Base-by-base conservation (phyloP, 2,797 vertebrate species). In the Neostethus bicornis region DNA sequence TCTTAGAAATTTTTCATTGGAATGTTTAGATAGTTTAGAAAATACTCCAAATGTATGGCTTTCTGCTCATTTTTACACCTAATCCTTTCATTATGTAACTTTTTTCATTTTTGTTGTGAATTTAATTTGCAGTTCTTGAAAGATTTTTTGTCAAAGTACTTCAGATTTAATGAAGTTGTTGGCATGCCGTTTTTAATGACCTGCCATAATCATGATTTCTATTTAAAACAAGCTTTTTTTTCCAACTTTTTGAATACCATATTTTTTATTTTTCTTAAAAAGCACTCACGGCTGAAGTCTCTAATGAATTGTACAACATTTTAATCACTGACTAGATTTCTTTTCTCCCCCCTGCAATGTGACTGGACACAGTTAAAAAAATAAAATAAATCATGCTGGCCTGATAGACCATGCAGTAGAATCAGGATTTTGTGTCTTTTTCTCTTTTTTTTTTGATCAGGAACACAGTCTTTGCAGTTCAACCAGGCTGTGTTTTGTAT, bases 341-440 rank as follows among this genome's bases (percentile, higher is more conserved):
- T 78, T 85, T 73, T 81, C 70, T 69, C 51, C 53, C 73, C 53
- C 64, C 61, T 87, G 80, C 81, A 80, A 84, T 73, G 75, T 89
- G 80, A 84, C 73, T 85, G 75, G 70, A 87, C 87, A 83, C 75
- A 82, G 75, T 80, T 76, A 76, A 2, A 20, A 20, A 80, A 64
- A 65, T 74, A 59, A 81, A 89, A 90, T 90, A 90, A 91, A 87
- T 72, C 52, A 68, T 73, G 75, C 73, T 75, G 14, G 86, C 78
- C 75, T 31, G 42, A 80, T 58, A 85, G 85, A 83, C 78, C 79
- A 70, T 80, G 51, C 84, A 57, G 59, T 78, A 61, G 51, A 77
- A 61, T 50, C 6, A 3, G 35, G 26, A n/a, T 17, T 66, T 58
- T 57, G 17, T 73, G 28, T 79, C 26, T 69, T 71, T 53, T 13